Evolutionary conservation across 2,888 invertebrate genomes (phyloP).

Genomic region (Drosophila anomelani): DNA sequence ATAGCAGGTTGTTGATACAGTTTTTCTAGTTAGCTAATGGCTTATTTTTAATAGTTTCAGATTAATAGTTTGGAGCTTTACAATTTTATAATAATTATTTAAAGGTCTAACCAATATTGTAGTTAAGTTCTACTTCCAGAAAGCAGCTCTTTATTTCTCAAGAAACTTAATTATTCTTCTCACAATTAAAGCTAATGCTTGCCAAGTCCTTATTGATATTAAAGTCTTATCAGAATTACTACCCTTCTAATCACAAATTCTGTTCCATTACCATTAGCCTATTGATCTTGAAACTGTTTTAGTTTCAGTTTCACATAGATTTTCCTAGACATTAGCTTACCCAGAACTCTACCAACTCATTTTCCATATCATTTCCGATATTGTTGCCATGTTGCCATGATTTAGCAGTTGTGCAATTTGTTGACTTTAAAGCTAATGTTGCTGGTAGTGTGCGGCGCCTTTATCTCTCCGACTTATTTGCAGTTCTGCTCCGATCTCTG

Average conservation of each 20-base stretch:
- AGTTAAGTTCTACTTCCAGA: no score
- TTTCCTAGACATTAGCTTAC: background rate
- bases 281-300: background rate
- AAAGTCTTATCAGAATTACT: background rate
- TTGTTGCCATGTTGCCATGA: background rate
- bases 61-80: background rate
- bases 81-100: no score
- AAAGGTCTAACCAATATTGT: no score
- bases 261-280: background rate
- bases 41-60: background rate
- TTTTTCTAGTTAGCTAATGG: background rate
- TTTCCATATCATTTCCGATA: background rate
- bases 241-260: background rate
- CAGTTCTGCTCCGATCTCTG: conserved; percentile 27
- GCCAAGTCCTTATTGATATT: background rate
- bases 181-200: background rate
- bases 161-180: no score
- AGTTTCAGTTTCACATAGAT: background rate
- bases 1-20: background rate
- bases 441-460: conserved; percentile 51
- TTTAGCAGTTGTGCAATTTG: conserved; percentile 9
- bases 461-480: conserved; percentile 14
- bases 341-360: background rate
- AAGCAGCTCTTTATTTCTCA: no score
- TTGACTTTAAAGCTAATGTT: conserved; percentile 13